phyloP scores from a whole-genome alignment of 2,797 vertebrate genomes.

The Molossus molossus region DNA sequence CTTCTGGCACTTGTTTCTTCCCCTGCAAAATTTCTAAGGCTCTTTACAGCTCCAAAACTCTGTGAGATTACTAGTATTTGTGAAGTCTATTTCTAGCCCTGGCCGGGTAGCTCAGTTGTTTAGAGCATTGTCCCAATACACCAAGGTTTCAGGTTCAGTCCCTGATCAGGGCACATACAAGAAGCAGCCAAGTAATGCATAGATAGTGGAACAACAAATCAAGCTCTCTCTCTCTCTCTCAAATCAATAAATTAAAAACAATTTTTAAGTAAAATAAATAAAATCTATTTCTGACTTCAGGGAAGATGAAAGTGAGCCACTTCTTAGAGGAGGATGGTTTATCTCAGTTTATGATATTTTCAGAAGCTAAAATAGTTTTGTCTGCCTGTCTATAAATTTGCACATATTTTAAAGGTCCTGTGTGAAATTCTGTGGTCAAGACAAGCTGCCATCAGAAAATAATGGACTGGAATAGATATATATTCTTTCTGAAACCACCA shows the following conservation, averaged over 20 bases:
- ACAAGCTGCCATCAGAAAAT: constrained; percentile 55
- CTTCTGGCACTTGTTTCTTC: constrained; percentile 59
- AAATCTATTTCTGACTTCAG: constrained; percentile 63
- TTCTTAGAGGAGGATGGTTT: constrained; percentile 22
- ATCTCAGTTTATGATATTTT: constrained; percentile 61
- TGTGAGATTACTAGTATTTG: not conserved
- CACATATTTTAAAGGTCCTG: constrained; percentile 55
- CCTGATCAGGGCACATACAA: not conserved
- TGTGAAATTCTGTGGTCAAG: constrained; percentile 67
- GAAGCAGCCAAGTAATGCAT: not conserved
- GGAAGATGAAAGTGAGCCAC: constrained; percentile 19
- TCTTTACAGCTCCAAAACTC: constrained; percentile 40
- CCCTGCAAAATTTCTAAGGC: constrained; percentile 23
- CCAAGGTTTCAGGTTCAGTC: not conserved
- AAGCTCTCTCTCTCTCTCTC: not conserved
- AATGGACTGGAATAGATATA: not conserved
- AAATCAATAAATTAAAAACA: not conserved
- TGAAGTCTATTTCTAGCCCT: constrained; percentile 42
- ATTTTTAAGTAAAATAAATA: not conserved
- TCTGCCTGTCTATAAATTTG: constrained; percentile 51
- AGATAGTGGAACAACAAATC: not conserved
- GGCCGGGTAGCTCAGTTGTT: not conserved
- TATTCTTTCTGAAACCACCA: constrained; percentile 19
- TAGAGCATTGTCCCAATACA: not conserved
- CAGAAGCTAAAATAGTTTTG: constrained; percentile 59